Percentiles rank a stretch among this genome's conserved stretches.
These are phyloP conservation scores for Sphecodes monilicornis DNA, from an alignment of 2,888 invertebrate species.

Conservation along the genomic window DNA sequence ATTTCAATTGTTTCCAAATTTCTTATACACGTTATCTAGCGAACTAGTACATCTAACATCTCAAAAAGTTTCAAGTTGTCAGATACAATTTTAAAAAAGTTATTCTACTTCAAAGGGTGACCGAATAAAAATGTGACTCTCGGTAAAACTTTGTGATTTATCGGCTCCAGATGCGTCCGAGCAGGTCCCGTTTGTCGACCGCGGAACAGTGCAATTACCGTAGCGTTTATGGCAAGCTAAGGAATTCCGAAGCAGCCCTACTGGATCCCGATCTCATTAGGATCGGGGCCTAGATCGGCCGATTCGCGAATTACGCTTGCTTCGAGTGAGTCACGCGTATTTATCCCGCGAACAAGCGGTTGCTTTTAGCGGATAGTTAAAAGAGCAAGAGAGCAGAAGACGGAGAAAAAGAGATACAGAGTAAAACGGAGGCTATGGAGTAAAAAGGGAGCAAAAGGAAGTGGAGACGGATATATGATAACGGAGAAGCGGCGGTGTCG, in stretches of 20 bases:
- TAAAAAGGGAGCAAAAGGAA: not conserved
- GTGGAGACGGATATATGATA: slow-evolving; percentile 14
- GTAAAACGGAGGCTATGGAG: not conserved
- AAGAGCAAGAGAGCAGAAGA: not conserved
- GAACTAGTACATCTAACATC: too few relatives aligned
- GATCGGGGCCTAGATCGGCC: not conserved
- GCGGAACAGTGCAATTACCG: not conserved
- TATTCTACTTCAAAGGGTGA: too few relatives aligned
- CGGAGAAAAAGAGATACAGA: not conserved
- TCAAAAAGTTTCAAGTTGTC: too few relatives aligned
- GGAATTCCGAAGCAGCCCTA: slow-evolving; percentile 43
- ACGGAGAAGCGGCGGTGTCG: slow-evolving; percentile 1
- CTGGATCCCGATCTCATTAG: slow-evolving; percentile 46
- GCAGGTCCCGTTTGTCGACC: not conserved
- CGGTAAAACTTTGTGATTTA: not conserved
- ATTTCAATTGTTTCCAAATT: too few relatives aligned
- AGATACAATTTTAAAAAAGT: too few relatives aligned
- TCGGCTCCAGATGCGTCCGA: not conserved
- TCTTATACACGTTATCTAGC: too few relatives aligned
- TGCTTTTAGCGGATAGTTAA: slow-evolving; percentile 32
- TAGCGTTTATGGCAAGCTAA: not conserved
- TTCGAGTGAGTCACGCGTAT: slow-evolving; percentile 40
- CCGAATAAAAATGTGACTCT: not conserved
- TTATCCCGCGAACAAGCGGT: slow-evolving; percentile 29
- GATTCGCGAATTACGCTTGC: not conserved